These are phyloP conservation scores for Rissa tridactyla DNA, from an alignment of 2,113 vertebrate genomes.

Conservation along the genomic window DNA sequence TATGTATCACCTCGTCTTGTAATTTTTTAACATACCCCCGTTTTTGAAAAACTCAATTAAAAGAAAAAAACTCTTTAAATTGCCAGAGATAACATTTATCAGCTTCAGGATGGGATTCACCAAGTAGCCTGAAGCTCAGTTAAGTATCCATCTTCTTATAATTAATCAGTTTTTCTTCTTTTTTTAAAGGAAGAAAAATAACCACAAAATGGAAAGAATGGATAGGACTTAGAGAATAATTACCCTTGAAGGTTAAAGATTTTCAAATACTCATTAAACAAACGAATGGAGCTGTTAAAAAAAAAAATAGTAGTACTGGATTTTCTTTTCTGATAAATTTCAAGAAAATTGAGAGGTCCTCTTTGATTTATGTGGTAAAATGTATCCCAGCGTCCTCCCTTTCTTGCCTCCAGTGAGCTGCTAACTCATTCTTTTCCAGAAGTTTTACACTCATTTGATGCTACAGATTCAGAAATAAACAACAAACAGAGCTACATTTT, in stretches of 20 bases:
- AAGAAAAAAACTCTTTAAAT: not conserved
- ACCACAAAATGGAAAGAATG: slow-evolving; percentile 16
- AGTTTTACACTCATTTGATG: not conserved
- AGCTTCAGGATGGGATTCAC: not conserved
- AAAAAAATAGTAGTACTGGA: not conserved
- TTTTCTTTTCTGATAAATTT: not conserved
- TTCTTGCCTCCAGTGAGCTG: not conserved
- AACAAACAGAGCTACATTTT: not conserved
- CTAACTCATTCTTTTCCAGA: not conserved
- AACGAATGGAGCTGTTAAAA: not conserved
- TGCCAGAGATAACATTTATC: slow-evolving; percentile 27
- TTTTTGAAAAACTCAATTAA: slow-evolving; percentile 1
- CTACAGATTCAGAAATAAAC: not conserved
- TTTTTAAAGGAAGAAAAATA: slow-evolving; percentile 8
- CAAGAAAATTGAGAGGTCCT: slow-evolving; percentile 19
- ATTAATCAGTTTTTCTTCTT: slow-evolving; percentile 36
- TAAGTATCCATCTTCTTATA: slow-evolving; percentile 38
- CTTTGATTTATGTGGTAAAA: slow-evolving; percentile 6
- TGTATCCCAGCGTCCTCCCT: not conserved
- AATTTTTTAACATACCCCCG: not conserved
- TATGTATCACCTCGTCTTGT: not conserved
- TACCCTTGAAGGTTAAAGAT: slow-evolving; percentile 19
- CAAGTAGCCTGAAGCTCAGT: slow-evolving; percentile 4
- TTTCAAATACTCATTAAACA: slow-evolving; percentile 44
- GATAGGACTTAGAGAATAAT: slow-evolving; percentile 29